Evolutionary conservation across 2,113 vertebrate genomes (phyloP).

Genomic region (rat (Rattus norvegicus)): GRCr8 NC_086023.1:129822501-129823000

Average conservation of each 20-base stretch:
- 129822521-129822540: constrained; percentile 97
- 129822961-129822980: constrained; percentile 50
- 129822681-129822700: constrained; percentile 89
- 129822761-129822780: constrained; percentile 88
- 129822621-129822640: constrained; percentile 94
- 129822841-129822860: constrained; percentile 74
- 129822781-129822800: constrained; percentile 84
- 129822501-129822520: constrained; percentile 97
- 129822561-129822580: constrained; percentile 98
- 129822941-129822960: constrained; percentile 36
- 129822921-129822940: constrained; percentile 13
- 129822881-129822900: constrained; percentile 63
- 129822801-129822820: constrained; percentile 86
- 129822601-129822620: constrained; percentile 94
- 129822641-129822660: constrained; percentile 90
- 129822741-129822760: constrained; percentile 90
- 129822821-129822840: constrained; percentile 81
- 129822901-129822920: constrained; percentile 59
- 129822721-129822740: constrained; percentile 91
- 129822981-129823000: constrained; percentile 53
- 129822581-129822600: constrained; percentile 93
- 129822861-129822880: constrained; percentile 70
- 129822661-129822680: constrained; percentile 90
- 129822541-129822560: constrained; percentile 93
- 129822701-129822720: constrained; percentile 87